phyloP scores from a whole-genome alignment of 1,140 invertebrate genomes.

The Cydia pomonella region DNA sequence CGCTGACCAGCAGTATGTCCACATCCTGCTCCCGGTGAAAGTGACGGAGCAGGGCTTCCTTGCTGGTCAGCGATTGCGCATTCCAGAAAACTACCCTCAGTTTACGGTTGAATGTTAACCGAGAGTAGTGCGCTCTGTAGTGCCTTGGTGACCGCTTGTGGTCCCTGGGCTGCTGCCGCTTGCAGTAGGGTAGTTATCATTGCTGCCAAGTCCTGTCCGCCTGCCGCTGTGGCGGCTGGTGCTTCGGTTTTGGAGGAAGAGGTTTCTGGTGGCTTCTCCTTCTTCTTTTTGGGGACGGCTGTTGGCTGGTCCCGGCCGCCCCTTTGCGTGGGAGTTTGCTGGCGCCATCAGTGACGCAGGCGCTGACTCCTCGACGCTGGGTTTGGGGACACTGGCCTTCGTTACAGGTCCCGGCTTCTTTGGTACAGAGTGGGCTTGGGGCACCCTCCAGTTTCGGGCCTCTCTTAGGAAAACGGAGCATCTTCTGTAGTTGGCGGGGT shows the following conservation, averaged over 20 bases:
- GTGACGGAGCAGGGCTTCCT: neutral
- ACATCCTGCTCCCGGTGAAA: slow-evolving; percentile 22
- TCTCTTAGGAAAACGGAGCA: slow-evolving; percentile 33
- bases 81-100: neutral
- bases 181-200: neutral
- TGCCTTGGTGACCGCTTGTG: neutral
- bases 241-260: neutral
- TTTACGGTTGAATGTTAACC: neutral
- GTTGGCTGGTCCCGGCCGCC: neutral
- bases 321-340: neutral
- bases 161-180: neutral
- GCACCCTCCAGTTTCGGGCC: slow-evolving; percentile 1
- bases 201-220: neutral
- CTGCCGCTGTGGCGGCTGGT: neutral
- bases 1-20: slow-evolving; percentile 26
- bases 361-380: slow-evolving; percentile 1
- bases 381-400: neutral
- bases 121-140: neutral
- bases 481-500: slow-evolving; percentile 37
- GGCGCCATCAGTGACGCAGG: neutral
- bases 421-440: neutral
- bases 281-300: neutral
- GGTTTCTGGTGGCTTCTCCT: neutral
- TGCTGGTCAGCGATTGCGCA: slow-evolving; percentile 13
- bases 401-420: no score